Evolutionary conservation across 2,113 vertebrate species (phyloP).

Genomic region (Suricata suricatta): DNA sequence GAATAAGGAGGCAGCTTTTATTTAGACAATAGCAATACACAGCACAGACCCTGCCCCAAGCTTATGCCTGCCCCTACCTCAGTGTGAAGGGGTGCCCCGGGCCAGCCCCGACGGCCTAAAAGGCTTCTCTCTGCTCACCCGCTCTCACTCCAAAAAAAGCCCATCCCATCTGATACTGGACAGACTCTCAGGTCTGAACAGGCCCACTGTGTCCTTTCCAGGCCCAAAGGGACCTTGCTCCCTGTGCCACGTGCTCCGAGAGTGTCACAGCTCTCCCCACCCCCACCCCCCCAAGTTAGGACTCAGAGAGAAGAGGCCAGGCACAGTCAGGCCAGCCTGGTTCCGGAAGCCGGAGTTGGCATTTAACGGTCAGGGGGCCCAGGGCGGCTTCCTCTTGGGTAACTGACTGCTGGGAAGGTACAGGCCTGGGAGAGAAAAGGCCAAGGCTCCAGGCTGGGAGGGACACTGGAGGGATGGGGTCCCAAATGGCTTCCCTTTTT

Average conservation of each 20-base stretch:
- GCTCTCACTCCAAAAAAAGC: background rate
- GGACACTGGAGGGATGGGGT: background rate
- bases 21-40: conserved; percentile 16
- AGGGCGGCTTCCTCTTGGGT: conserved; percentile 71
- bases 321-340: background rate
- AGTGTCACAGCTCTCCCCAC: background rate
- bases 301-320: background rate
- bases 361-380: conserved; percentile 65
- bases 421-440: background rate
- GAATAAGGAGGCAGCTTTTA: conserved; percentile 38
- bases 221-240: background rate
- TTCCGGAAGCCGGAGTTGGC: conserved; percentile 67
- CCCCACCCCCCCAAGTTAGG: background rate
- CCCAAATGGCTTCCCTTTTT: conserved; percentile 21
- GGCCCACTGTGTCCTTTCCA: background rate
- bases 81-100: rapidly evolving
- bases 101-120: background rate
- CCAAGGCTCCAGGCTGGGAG: background rate
- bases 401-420: conserved; percentile 42
- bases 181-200: background rate
- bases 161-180: background rate
- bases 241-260: background rate
- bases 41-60: background rate
- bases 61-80: background rate
- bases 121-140: background rate